Base-by-base conservation (phyloP, 2,797 vertebrate genomes). In the Acestrorhynchus altus region DNA sequence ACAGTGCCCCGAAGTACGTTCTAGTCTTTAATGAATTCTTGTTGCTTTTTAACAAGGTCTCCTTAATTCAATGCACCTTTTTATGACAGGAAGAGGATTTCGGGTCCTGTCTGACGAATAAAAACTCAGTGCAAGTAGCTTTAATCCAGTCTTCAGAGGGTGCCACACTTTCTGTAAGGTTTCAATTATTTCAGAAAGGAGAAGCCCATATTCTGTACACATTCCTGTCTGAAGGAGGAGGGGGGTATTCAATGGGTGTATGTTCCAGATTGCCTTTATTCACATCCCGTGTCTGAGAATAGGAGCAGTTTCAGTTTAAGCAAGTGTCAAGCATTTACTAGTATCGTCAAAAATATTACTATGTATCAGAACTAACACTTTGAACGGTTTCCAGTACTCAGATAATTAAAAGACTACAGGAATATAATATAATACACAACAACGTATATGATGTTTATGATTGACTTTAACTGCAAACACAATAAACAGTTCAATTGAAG, bases 31-130 rank as follows among this genome's bases (percentile, higher is more conserved):
- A 90, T 89, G 79, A 79, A 83, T 82, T 81, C 78, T 31, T 73
- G 54, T 59, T 70, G 40, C 44, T 69, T 71, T 76, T 69, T 51
- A 77, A 77, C 31, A 61, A 60, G 40, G 8, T n/a, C n/a, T 49
- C 28, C 7, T 54, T 61, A 44, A 61, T 40, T 13, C 52, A 35
- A 1, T 42, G 11, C 31, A 60, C 46, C 9, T 40, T 61, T 77
- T 69, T 42, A 49, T 86, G 86, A 81, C 90, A 90, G 91, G 91
- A 94, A 91, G 88, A 80, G 49, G 80, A 82, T 84, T 80, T 87
- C 88, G 88, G 7, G 73, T 80, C 77, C 80, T 82, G 86, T 90
- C 87, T 89, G 85, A 90, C 90, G 84, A 83, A 83, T 74, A 84
- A 92, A 82, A 86, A 71, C 83, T 86, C 81, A 85, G 87, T 88